Evolutionary conservation across 2,888 invertebrate genomes (phyloP).

Genomic region (Spatulosminthurus flaviceps): DNA sequence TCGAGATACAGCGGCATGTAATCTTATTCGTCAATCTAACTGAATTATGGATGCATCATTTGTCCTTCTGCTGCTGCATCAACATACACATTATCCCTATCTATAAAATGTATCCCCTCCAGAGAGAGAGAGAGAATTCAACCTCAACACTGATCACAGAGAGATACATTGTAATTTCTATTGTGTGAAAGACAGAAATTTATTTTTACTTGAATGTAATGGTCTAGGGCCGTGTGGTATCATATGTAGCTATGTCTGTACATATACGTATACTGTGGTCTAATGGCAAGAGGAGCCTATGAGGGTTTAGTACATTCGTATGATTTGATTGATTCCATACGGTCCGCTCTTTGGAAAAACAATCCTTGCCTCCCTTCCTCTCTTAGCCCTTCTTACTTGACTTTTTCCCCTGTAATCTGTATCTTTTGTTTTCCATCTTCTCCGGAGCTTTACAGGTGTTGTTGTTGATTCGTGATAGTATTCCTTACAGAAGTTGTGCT

Average conservation of each 20-base stretch:
- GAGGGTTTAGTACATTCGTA: too few species aligned
- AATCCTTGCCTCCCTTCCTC: too few species aligned
- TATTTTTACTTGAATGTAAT: slow-evolving; percentile 29
- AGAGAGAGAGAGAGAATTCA: slow-evolving; percentile 21
- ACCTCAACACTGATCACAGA: slow-evolving; percentile 36
- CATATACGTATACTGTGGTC: too few species aligned
- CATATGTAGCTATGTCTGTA: neutral
- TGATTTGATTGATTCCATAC: slow-evolving; percentile 11
- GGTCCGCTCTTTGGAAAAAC: neutral
- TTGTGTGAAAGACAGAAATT: slow-evolving; percentile 40
- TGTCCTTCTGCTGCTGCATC: slow-evolving; percentile 32
- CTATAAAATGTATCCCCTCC: slow-evolving; percentile 23
- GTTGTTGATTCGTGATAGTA: too few species aligned
- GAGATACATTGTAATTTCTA: slow-evolving; percentile 35
- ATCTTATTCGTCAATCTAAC: slow-evolving; percentile 47
- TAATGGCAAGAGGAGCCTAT: too few species aligned
- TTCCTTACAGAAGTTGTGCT: too few species aligned
- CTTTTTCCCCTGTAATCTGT: neutral
- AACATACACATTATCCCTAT: too few species aligned
- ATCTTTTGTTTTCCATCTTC: slow-evolving; percentile 18
- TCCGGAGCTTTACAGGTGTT: neutral
- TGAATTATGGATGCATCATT: slow-evolving; percentile 46
- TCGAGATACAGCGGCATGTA: slow-evolving; percentile 21
- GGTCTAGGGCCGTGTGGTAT: neutral
- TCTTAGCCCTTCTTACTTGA: slow-evolving; percentile 2